These are phyloP conservation scores for Drosophila mimetica DNA, from an alignment of 2,888 invertebrate genomes.

Conservation along the genomic window DNA sequence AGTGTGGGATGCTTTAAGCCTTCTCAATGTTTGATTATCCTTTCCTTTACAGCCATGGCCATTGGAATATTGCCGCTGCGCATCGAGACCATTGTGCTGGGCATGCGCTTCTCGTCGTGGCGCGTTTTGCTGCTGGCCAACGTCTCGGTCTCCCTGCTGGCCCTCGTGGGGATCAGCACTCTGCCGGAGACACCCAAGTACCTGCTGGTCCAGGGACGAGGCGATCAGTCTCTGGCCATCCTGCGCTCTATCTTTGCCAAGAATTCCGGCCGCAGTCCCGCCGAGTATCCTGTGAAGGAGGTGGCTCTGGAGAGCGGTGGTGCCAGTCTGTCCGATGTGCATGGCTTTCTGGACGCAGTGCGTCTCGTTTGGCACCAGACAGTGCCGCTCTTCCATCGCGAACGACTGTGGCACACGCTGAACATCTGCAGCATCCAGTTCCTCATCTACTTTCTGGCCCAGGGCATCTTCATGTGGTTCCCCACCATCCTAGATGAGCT, in stretches of 20 bases:
- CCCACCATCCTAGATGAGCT: constrained; percentile 81
- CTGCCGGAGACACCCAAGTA: constrained; percentile 93
- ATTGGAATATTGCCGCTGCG: constrained; percentile 88
- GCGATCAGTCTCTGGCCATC: constrained; percentile 87
- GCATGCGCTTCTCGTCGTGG: constrained; percentile 89
- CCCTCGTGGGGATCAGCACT: constrained; percentile 86
- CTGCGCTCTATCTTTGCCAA: constrained; percentile 87
- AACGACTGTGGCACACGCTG: constrained; percentile 73
- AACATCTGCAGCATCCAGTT: constrained; percentile 80
- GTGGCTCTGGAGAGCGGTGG: constrained; percentile 70
- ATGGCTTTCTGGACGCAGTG: constrained; percentile 72
- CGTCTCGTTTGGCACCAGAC: constrained; percentile 82
- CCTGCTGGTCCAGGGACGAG: constrained; percentile 87
- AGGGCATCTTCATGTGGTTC: constrained; percentile 83
- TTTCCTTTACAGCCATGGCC: constrained; percentile 87
- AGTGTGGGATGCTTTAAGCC: too few species aligned
- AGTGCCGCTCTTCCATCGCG: constrained; percentile 75
- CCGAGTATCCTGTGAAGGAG: constrained; percentile 85
- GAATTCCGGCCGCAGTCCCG: constrained; percentile 84
- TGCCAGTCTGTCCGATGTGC: constrained; percentile 74
- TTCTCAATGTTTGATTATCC: too few species aligned
- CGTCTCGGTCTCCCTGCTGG: constrained; percentile 87
- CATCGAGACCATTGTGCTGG: constrained; percentile 85
- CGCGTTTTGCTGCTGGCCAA: constrained; percentile 89
- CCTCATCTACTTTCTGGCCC: constrained; percentile 76